A percentile compares a stretch with the other conserved stretches of the same genome.
Evolutionary conservation across 2,888 invertebrate genomes (phyloP).

Genomic region (Matsumyia berberina): DNA sequence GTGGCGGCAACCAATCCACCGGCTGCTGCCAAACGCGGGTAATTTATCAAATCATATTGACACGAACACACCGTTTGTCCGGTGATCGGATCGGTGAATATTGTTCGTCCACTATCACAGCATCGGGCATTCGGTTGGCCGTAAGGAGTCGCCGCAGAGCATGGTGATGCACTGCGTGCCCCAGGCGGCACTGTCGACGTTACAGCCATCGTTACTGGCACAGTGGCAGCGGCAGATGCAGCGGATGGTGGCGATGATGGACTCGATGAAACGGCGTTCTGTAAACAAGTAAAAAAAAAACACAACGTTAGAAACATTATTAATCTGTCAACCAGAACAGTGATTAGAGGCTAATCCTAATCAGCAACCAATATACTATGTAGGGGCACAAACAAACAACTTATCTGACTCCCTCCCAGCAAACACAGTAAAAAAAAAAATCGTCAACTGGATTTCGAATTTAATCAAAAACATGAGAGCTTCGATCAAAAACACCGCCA

Average conservation of each 20-base stretch:
- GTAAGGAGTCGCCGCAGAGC: constrained; percentile 85
- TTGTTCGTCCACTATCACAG: constrained; percentile 96
- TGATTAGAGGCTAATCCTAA: constrained; percentile 48
- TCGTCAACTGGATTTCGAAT: constrained; percentile 69
- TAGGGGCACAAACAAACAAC: constrained; percentile 47
- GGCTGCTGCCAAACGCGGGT: constrained; percentile 89
- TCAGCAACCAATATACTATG: constrained; percentile 54
- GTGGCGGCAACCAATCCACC: constrained; percentile 84
- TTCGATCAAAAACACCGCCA: constrained; percentile 74
- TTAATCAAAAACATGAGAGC: constrained; percentile 74
- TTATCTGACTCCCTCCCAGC: constrained; percentile 42
- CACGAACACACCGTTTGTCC: constrained; percentile 96
- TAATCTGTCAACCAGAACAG: constrained; percentile 50
- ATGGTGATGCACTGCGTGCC: constrained; percentile 85
- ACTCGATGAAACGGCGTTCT: constrained; percentile 89
- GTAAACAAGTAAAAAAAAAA: constrained; percentile 62
- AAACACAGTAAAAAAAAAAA: constrained; percentile 21
- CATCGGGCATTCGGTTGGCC: constrained; percentile 86
- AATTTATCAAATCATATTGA: constrained; percentile 93
- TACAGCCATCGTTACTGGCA: constrained; percentile 84
- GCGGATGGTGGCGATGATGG: constrained; percentile 86
- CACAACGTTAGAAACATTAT: constrained; percentile 33
- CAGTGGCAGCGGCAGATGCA: constrained; percentile 77
- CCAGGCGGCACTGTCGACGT: constrained; percentile 85
- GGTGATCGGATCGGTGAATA: constrained; percentile 95